Base-by-base conservation (phyloP, 2,888 invertebrate species). In the Trypoxylon attenuatum region DNA sequence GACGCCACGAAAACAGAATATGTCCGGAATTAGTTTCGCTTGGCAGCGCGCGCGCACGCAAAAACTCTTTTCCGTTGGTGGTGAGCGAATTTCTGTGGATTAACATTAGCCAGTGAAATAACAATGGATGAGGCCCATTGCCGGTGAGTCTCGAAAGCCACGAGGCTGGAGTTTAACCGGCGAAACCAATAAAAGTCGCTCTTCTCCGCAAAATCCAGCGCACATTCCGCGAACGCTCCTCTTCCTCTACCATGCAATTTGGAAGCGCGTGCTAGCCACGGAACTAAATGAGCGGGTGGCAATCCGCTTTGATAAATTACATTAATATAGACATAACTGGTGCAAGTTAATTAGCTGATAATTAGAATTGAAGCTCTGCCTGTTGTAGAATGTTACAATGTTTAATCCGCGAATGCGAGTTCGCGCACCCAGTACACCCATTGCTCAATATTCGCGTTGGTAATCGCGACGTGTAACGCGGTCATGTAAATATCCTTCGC, bases 321-420 rank as follows among this genome's bases (percentile, higher is more conserved):
- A 41, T 65, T 65, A 69, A 69, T 65, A 56, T 57, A 69, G 53
- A 58, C 46, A 47, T 46, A 59, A 63, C 16, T 69, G 39, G 43
- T 50, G 51, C 50, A 42, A 69, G 54, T 54, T 60, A 60, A 65
- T 60, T 65, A 60, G 54, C 41, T 27, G 19, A 22, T 59, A 70
- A 70, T 65, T 70, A 69, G 51, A 57, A 65, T 59, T 15, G 47
- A 60, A 68, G 53, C 59, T 38, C 41, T 53, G 57, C 52, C 55
- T 42, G 29, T 53, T 39, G 18, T 46, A 41, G 38, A 25, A 27
- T 49, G 16, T 29, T 41, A 18, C 27, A 39, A 49, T 33, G 22
- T 54, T 53, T 33, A 23, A 52, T 54, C 13, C 33, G 27, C 43
- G 13, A n/a, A 10, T 51, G 29, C 55, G 27, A 19, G 39, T 16